Percentiles rank a stretch among this genome's conserved stretches.
Conservation (phyloP, 2,113 vertebrate species). For the Potamarius usumacintae region DNA sequence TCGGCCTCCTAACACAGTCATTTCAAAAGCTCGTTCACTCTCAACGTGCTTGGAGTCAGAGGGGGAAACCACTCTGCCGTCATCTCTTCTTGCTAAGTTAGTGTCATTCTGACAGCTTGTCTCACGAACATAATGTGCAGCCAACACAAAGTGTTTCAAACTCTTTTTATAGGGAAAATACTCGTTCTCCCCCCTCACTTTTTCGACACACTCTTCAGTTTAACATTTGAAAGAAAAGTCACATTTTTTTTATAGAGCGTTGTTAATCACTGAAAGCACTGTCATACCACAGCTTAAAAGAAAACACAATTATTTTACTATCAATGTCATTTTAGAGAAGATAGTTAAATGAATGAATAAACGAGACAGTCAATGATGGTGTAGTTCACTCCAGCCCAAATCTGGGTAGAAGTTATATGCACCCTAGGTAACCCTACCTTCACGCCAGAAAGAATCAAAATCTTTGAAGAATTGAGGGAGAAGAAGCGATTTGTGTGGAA, state of each 20-base stretch:
- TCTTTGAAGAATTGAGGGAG: too few species aligned
- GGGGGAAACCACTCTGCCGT: slow-evolving; percentile 54
- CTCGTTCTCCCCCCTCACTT: background rate
- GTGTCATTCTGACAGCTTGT: slow-evolving; percentile 59
- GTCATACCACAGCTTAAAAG: background rate
- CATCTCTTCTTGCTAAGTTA: slow-evolving; percentile 48
- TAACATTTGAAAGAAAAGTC: background rate
- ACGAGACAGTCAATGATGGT: too few species aligned
- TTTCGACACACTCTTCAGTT: slow-evolving; percentile 15
- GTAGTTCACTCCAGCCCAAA: too few species aligned
- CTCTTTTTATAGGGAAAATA: slow-evolving; percentile 50
- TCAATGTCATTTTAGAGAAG: background rate
- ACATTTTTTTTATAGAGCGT: background rate
- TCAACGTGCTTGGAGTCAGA: slow-evolving; percentile 49
- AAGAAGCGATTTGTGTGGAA: too few species aligned
- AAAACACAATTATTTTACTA: background rate
- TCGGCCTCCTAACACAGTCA: slow-evolving; percentile 26
- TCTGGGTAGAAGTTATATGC: too few species aligned
- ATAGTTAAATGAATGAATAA: background rate
- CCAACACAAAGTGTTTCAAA: slow-evolving; percentile 54
- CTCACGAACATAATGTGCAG: slow-evolving; percentile 42
- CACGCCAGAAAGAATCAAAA: too few species aligned
- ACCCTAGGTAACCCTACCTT: too few species aligned
- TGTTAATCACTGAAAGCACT: background rate
- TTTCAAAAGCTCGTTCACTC: slow-evolving; percentile 38